Evolutionary conservation across 2,797 vertebrate genomes (phyloP), one percentile per base, ranked within the genome.

Genomic region (Garrulus glandarius): DNA sequence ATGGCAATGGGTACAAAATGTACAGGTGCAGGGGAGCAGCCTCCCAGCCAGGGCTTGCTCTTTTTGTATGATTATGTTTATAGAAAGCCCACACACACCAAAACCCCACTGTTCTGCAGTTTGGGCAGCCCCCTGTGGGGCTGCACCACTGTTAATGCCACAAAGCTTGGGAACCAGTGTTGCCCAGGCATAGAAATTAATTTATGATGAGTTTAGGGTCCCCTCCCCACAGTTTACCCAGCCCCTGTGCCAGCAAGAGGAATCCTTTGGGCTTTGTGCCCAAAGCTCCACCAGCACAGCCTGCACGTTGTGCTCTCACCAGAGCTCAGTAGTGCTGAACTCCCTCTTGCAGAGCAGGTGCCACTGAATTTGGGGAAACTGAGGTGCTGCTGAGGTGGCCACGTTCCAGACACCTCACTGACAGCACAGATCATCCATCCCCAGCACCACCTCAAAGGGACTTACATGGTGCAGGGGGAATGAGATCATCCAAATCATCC

Each of bases 231-330:
- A 26, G 1, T 13, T 78, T 30, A 13, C 34, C 29, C 56, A 84
- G 22, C n/a, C 18, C 12, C n/a, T 59, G 13, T 14, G n/a, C 4
- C 57, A 71, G 11, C 4, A 3, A 37, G 7, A 47, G 8, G 49
- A 63, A 76, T 9, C 13, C 37, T 56, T 8, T 20, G n/a, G 37
- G 32, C 13, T 37, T 53, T 32, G 15, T 20, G 10, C 9, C 46
- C 70, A 11, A 41, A 29, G n/a, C 17, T 21, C 22, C 36, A 26
- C 10, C 12, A 15, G 32, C 37, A 44, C 22, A 68, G 27, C 19
- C 39, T 34, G 17, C 4, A 55, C 0, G 0, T 2, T 9, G 27
- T 37, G 16, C 23, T 68, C 23, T 49, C 47, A 26, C 6, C 43
- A 81, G 36, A 22, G 59, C 64, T 30, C 49, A 27, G 44, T 0